Conservation (phyloP, 2,888 invertebrate species). For the Rhimphoctona megacephalus region DNA sequence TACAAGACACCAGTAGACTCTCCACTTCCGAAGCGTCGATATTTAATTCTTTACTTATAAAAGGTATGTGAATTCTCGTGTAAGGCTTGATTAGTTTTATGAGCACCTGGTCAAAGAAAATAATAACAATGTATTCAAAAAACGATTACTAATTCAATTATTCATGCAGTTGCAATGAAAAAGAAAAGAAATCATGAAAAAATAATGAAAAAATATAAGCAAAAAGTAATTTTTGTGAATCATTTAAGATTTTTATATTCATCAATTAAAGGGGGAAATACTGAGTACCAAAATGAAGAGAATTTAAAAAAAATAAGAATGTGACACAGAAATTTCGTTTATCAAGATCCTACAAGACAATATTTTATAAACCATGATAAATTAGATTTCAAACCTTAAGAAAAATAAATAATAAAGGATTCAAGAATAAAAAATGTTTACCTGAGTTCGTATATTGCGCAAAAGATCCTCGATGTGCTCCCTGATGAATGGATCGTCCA, state of each 20-base stretch:
- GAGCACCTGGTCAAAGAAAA: constrained; percentile 90
- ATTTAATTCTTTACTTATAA: constrained; percentile 97
- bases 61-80: constrained; percentile 98
- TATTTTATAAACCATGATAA: no score
- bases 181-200: not conserved
- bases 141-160: not conserved
- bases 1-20: constrained; percentile 98
- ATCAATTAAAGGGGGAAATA: no score
- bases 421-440: constrained; percentile 50
- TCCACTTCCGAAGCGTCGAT: constrained; percentile 98
- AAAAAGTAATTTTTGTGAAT: not conserved
- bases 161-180: not conserved
- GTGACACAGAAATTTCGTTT: no score
- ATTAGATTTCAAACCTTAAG: not conserved
- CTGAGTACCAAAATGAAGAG: no score
- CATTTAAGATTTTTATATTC: not conserved
- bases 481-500: constrained; percentile 99
- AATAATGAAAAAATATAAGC: not conserved
- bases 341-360: not conserved
- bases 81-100: constrained; percentile 99
- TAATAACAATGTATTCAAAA: constrained; percentile 9
- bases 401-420: not conserved
- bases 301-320: no score
- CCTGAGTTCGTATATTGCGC: constrained; percentile 95
- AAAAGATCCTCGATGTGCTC: constrained; percentile 99